phyloP scores from a whole-genome alignment of 1,140 invertebrate species.

The Geopemphigus sp. region DNA sequence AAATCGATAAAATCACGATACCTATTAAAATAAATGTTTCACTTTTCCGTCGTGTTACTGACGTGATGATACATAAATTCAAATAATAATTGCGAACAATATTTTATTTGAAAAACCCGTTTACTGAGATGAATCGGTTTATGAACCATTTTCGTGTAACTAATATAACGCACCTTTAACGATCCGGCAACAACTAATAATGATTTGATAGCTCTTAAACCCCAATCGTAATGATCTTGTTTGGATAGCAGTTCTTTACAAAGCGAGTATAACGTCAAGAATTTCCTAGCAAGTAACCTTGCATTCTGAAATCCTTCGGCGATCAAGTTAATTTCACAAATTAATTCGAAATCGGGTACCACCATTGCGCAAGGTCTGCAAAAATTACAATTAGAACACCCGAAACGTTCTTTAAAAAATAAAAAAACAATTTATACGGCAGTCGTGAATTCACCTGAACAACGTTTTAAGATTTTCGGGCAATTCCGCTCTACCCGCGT shows the following conservation, averaged over 20 bases:
- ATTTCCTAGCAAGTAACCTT: constrained; percentile 80
- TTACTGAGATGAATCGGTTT: too few species aligned
- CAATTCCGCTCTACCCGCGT: constrained; percentile 81
- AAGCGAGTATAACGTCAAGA: constrained; percentile 85
- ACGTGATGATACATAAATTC: background rate
- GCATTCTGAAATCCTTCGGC: constrained; percentile 90
- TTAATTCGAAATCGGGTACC: constrained; percentile 88
- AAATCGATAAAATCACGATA: background rate
- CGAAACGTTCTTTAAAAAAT: too few species aligned
- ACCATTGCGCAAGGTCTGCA: constrained; percentile 89
- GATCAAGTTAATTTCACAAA: constrained; percentile 92
- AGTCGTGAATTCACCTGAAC: constrained; percentile 59
- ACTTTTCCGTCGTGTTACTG: background rate
- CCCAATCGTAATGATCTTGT: constrained; percentile 95
- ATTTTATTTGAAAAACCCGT: too few species aligned
- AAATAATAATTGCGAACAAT: background rate
- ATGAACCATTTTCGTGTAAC: too few species aligned
- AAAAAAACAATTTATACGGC: background rate
- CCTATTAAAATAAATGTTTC: background rate
- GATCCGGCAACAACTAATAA: constrained; percentile 88
- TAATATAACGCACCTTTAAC: constrained; percentile 59
- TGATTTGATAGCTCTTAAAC: constrained; percentile 87
- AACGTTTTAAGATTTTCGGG: constrained; percentile 77
- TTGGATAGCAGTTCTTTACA: constrained; percentile 86
- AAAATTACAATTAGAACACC: background rate